These are phyloP conservation scores for Lasioglossum lativentre DNA, from an alignment of 2,888 invertebrate genomes.

Conservation along the genomic window DNA sequence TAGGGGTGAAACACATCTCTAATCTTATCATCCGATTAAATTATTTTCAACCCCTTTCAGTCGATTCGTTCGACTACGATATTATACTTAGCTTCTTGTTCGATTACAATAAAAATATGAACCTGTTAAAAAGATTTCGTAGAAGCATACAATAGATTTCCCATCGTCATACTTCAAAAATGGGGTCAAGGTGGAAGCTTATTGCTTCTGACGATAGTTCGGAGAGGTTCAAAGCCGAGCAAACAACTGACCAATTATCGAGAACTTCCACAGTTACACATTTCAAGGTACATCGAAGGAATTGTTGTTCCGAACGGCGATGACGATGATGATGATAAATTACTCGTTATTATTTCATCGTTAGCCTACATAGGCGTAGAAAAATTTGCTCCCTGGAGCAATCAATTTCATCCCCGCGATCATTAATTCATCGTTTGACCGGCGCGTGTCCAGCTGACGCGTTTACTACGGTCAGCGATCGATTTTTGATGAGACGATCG, in stretches of 20 bases:
- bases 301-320: too few species aligned
- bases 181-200: neutral
- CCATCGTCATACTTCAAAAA: neutral
- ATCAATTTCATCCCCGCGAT: neutral
- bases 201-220: neutral
- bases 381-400: neutral
- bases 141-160: neutral
- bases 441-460: neutral
- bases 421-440: neutral
- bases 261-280: neutral
- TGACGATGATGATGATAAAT: neutral
- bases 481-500: conserved; percentile 23
- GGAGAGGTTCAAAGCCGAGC: neutral
- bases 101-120: neutral
- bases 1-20: neutral
- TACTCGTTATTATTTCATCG: neutral
- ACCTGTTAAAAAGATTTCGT: neutral
- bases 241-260: neutral
- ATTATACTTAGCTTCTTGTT: neutral
- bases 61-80: neutral
- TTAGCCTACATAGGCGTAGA: neutral
- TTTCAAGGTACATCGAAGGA: neutral
- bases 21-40: neutral
- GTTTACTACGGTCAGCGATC: neutral
- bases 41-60: neutral